These are phyloP conservation scores for Ctenopoma multispine DNA, from an alignment of 2,797 vertebrate genomes.

Conservation along the genomic window DNA sequence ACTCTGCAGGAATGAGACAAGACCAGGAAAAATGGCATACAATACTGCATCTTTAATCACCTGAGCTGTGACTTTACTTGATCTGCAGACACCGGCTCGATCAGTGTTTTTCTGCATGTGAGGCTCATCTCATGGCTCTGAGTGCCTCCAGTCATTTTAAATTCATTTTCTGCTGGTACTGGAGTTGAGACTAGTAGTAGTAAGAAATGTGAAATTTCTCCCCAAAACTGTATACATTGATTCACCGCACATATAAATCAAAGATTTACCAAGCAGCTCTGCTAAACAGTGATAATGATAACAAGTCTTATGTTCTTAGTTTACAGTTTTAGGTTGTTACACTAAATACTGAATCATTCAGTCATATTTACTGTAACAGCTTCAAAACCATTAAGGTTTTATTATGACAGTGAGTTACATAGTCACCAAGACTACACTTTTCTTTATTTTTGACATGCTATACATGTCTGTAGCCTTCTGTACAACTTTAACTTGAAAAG, in stretches of 20 bases:
- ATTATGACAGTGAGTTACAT: background rate
- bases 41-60: constrained; percentile 82
- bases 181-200: constrained; percentile 50
- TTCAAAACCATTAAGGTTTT: background rate
- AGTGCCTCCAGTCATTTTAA: constrained; percentile 73
- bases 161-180: constrained; percentile 63
- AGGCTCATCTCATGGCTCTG: constrained; percentile 56
- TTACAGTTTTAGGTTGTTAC: constrained; percentile 6
- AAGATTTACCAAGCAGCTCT: constrained; percentile 51
- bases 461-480: constrained; percentile 7
- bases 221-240: constrained; percentile 51
- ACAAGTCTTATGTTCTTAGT: constrained; percentile 26
- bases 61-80: constrained; percentile 78
- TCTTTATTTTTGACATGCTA: background rate
- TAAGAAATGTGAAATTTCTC: constrained; percentile 47
- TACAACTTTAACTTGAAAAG: constrained; percentile 11
- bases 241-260: constrained; percentile 55
- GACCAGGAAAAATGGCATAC: constrained; percentile 67
- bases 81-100: constrained; percentile 77
- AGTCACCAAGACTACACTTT: background rate
- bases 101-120: constrained; percentile 71
- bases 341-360: constrained; percentile 15
- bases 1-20: constrained; percentile 67
- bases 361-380: background rate
- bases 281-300: constrained; percentile 23